Evolutionary conservation across 2,113 vertebrate genomes (phyloP), one percentile per base, ranked within the genome.

Genomic region (Columba janthina): DNA sequence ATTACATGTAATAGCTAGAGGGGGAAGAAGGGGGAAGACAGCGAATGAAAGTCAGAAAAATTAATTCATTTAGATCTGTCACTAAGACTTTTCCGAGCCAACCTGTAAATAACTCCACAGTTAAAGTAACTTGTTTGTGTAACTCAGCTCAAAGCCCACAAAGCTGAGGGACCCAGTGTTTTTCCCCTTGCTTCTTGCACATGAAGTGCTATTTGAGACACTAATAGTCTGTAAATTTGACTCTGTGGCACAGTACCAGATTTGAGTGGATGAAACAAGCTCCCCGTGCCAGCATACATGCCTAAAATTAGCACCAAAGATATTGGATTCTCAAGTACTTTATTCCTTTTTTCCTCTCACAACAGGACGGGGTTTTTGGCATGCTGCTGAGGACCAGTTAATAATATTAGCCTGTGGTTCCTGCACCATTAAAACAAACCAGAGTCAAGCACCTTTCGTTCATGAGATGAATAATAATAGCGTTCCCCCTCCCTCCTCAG

Each of bases 21-120:
- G 93, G 93, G 65, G 61, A 89, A 79, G 50, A 31, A 54, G 28
- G 34, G 85, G 70, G 29, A 89, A 94, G 94, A n/a, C 78, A 50
- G 88, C 2, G 0, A 92, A 94, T 32, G 86, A 50, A 85, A 96
- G 91, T 75, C 92, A 78, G 93, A 90, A 61, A 57, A 84, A 96
- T 89, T 93, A 93, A 92, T 92, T 92, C 25, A 9, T 85, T 93
- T 92, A n/a, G 89, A 95, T 93, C 96, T 94, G 95, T 95, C 93
- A 95, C 92, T 42, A 38, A 58, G 88, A 8, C 65, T 89, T 64
- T n/a, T 54, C n/a, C 1, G 32, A 92, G 96, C 96, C 95, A 97
- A 51, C 76, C 76, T 95, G 92, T 73, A 93, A 97, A 94, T 93
- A 93, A 92, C 88, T 92, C 88, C 15, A 2, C 83, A 32, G 88